Base-by-base conservation (phyloP, 2,113 vertebrate genomes). In the Sinocyclocheilus rhinocerous region DNA sequence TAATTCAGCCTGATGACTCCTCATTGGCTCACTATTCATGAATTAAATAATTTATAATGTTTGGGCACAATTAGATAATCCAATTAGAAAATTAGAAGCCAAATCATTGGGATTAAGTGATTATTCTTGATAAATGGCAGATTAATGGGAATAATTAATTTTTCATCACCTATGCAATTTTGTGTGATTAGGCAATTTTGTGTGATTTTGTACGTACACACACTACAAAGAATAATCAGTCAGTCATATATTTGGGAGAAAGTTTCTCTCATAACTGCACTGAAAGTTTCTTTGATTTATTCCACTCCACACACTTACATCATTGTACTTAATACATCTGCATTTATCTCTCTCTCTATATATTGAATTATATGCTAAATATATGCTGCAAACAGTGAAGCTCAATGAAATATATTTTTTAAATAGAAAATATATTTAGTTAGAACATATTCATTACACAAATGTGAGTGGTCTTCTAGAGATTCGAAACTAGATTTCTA, bases 41-140 rank as follows among this genome's bases (percentile, higher is more conserved):
- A 59, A 86, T 80, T 79, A 52, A 76, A 86, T 87, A 42, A 89
- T 61, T 76, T 59, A 76, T 20, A 77, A 77, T 81, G 57, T 82
- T 77, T 85, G 78, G 20, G 72, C 36, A 87, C 77, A 87, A 85
- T 87, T 77, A 78, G 61, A 87, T 85, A 89, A 89, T 85, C 85
- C 82, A 76, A 42, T 89, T 88, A 84, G 22, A 42, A 84, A 86
- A 84, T 81, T 57, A 48, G 79, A 77, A 36, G 61, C 39, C 70
- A 83, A 75, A 87, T 89, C 77, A 20, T 81, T 24, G 55, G 78
- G 52, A 82, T 87, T 73, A 81, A 76, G 48, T 67, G 52, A 84
- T 89, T 78, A 85, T 82, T 85, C n/a, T 72, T 85, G 42, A 83
- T 86, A 63, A 88, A 81, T 69, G 63, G 12, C 76, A 86, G 67